A percentile compares a stretch with the other conserved stretches of the same genome.
phyloP scores from a whole-genome alignment of 2,113 vertebrate species.

The Bos indicus region DNA sequence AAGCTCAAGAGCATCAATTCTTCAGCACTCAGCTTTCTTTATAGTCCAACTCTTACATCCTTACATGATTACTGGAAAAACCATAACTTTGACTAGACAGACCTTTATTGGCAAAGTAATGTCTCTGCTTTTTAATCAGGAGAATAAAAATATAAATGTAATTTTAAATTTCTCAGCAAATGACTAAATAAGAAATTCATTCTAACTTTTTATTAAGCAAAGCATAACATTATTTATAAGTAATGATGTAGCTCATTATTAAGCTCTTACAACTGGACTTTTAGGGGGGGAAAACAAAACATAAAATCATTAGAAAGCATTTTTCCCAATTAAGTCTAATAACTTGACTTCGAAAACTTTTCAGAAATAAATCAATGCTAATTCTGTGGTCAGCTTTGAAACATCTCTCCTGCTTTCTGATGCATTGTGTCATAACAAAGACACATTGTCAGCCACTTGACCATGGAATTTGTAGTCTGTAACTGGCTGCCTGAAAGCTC shows the following conservation, averaged over 20 bases:
- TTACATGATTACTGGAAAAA: background rate
- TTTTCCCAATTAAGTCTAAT: background rate
- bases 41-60: background rate
- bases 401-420: background rate
- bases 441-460: background rate
- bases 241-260: background rate
- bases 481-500: background rate
- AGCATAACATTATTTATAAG: background rate
- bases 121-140: background rate
- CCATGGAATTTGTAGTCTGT: background rate
- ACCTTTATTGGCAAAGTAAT: background rate
- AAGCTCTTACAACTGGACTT: background rate
- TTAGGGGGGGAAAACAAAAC: background rate
- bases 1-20: background rate
- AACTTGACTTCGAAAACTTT: slow-evolving; percentile 9
- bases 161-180: background rate
- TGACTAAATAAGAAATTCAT: background rate
- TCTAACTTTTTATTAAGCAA: background rate
- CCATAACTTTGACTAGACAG: background rate
- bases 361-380: slow-evolving; percentile 32
- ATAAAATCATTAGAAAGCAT: background rate
- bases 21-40: background rate
- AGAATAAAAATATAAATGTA: background rate
- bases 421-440: background rate
- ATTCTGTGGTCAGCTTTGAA: slow-evolving; percentile 47